Conservation (phyloP, 1,140 invertebrate genomes). For the Drosophila nikananu region DNA sequence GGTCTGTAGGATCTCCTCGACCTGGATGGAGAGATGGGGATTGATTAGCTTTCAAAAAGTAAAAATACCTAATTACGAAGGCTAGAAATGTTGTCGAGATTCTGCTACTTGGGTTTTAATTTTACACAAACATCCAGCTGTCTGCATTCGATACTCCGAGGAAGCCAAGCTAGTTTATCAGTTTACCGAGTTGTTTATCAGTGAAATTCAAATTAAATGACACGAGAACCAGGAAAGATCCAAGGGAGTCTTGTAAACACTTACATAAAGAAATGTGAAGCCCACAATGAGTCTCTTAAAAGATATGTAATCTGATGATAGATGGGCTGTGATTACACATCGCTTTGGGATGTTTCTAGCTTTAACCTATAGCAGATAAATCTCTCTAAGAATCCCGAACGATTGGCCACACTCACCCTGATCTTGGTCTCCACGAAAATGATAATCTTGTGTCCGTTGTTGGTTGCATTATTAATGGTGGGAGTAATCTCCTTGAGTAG, state of each 20-base stretch:
- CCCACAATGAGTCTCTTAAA: neutral
- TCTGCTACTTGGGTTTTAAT: neutral
- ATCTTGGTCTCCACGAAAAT: conserved; percentile 99
- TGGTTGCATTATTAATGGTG: conserved; percentile 86
- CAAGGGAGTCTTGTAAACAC: neutral
- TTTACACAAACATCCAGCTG: neutral
- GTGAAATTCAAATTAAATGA: neutral
- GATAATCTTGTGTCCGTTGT: conserved; percentile 96
- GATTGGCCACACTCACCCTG: conserved; percentile 86
- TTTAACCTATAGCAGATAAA: neutral
- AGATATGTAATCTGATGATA: neutral
- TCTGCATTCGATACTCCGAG: neutral
- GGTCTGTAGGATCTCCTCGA: conserved; percentile 96
- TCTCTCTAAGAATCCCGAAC: neutral
- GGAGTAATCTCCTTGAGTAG: conserved; percentile 93
- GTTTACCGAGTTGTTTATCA: neutral
- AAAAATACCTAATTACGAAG: neutral
- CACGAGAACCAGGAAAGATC: neutral
- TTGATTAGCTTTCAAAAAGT: neutral
- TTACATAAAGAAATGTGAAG: neutral
- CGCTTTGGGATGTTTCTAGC: neutral
- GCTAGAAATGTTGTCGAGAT: neutral
- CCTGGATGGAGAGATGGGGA: conserved; percentile 81
- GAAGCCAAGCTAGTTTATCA: neutral
- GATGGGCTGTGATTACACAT: neutral